Evolutionary conservation across 2,113 vertebrate genomes (phyloP).

Genomic region (Setophaga kirtlandii): DNA sequence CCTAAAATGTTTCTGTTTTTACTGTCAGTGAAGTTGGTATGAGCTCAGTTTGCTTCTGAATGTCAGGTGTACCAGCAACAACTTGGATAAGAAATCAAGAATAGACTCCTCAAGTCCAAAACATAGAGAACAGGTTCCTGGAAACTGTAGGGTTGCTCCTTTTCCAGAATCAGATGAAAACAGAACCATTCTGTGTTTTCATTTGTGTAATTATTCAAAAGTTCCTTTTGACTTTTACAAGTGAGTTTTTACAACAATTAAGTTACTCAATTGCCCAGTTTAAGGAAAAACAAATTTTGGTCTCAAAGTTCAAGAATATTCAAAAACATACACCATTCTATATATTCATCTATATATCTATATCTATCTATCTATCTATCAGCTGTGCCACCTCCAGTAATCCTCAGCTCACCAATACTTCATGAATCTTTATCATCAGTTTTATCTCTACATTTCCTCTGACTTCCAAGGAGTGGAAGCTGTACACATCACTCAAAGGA

Average conservation of each 20-base stretch:
- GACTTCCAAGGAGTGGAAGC: neutral
- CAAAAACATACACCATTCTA: neutral
- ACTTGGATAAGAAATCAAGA: neutral
- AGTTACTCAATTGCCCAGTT: neutral
- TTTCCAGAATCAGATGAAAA: neutral
- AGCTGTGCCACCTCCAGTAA: neutral
- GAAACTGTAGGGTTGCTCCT: neutral
- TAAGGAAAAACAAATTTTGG: neutral
- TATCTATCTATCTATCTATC: neutral
- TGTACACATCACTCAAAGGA: neutral
- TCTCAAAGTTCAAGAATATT: neutral
- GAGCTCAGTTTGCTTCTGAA: neutral
- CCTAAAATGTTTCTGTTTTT: neutral
- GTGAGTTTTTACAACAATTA: neutral
- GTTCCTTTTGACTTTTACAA: neutral
- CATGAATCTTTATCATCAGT: neutral
- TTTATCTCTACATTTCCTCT: neutral
- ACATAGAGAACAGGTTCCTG: neutral
- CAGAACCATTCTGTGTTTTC: neutral
- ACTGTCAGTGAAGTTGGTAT: neutral
- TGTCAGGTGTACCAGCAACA: neutral
- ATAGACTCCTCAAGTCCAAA: neutral
- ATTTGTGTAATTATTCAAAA: neutral
- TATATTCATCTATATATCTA: neutral
- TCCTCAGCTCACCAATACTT: neutral